Conservation (phyloP, 1,140 invertebrate species). For the Hycleus phaleratus region DNA sequence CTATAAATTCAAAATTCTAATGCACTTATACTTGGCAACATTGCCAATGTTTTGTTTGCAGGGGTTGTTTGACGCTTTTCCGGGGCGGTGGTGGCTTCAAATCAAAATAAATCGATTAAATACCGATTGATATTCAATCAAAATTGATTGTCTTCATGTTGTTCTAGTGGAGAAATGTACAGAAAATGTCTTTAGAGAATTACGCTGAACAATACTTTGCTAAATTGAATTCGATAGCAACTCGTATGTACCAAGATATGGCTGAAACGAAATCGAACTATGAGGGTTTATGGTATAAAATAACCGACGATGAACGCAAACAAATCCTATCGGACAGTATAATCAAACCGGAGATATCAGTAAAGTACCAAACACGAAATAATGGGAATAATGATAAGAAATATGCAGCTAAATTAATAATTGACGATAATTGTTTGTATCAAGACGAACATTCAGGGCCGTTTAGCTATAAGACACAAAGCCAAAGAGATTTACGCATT, state of each 20-base stretch:
- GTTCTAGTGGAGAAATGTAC: too few relatives aligned
- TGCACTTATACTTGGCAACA: too few relatives aligned
- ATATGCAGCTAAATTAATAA: constrained; percentile 44
- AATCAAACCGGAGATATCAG: constrained; percentile 61
- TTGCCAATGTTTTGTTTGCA: too few relatives aligned
- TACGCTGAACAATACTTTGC: constrained; percentile 62
- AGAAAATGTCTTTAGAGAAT: constrained; percentile 35
- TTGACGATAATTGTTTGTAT: constrained; percentile 51
- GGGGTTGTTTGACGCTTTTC: too few relatives aligned
- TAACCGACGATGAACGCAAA: constrained; percentile 59
- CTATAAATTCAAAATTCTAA: too few relatives aligned
- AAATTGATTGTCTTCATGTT: too few relatives aligned
- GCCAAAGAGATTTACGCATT: constrained; percentile 62
- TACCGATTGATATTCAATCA: too few relatives aligned
- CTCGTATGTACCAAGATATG: constrained; percentile 61
- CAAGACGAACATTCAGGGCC: constrained; percentile 70
- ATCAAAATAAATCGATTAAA: too few relatives aligned
- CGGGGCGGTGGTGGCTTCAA: too few relatives aligned
- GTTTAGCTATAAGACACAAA: constrained; percentile 70
- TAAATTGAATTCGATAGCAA: constrained; percentile 58
- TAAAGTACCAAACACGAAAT: constrained; percentile 54
- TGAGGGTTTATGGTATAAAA: constrained; percentile 59
- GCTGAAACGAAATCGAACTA: constrained; percentile 58
- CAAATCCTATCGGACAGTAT: constrained; percentile 68
- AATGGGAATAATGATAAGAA: constrained; percentile 42